phyloP scores from a whole-genome alignment of 2,888 invertebrate species.

The Epirrhoe alternata region DNA sequence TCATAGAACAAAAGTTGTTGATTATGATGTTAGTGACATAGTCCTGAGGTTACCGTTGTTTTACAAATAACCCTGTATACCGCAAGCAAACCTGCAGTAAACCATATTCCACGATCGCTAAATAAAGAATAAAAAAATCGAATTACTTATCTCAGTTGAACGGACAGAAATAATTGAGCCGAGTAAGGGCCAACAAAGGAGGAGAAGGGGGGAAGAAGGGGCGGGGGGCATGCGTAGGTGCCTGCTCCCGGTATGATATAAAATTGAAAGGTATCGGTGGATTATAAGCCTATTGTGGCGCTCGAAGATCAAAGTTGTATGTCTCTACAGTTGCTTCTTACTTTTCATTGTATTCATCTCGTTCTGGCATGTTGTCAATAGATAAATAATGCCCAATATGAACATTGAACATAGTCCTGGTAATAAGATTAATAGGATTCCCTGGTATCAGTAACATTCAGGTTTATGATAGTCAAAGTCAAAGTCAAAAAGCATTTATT shows the following conservation, averaged over 20 bases:
- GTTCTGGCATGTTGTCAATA: too few relatives aligned
- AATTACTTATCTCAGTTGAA: conserved; percentile 62
- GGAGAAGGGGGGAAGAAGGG: conserved; percentile 22
- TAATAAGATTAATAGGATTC: too few relatives aligned
- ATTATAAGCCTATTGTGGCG: conserved; percentile 14
- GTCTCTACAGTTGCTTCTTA: background rate
- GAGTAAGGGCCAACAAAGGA: conserved; percentile 40
- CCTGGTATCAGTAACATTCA: too few relatives aligned
- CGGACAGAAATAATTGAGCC: conserved; percentile 66
- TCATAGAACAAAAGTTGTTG: too few relatives aligned
- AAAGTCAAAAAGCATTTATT: too few relatives aligned
- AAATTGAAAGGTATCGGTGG: conserved; percentile 28
- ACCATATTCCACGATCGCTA: background rate
- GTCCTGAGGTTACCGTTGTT: too few relatives aligned
- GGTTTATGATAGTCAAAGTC: too few relatives aligned
- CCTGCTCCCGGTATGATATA: conserved; percentile 20
- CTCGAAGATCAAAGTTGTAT: conserved; percentile 21
- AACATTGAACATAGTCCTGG: too few relatives aligned
- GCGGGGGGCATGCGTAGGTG: conserved; percentile 7
- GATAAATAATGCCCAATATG: too few relatives aligned
- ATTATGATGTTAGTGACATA: too few relatives aligned
- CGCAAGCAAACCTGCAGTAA: background rate
- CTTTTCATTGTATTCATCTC: background rate
- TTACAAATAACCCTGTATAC: background rate
- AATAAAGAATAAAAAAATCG: conserved; percentile 50